These are phyloP conservation scores for Myotis davidii DNA, from an alignment of 2,113 vertebrate genomes.

Conservation along the genomic window DNA sequence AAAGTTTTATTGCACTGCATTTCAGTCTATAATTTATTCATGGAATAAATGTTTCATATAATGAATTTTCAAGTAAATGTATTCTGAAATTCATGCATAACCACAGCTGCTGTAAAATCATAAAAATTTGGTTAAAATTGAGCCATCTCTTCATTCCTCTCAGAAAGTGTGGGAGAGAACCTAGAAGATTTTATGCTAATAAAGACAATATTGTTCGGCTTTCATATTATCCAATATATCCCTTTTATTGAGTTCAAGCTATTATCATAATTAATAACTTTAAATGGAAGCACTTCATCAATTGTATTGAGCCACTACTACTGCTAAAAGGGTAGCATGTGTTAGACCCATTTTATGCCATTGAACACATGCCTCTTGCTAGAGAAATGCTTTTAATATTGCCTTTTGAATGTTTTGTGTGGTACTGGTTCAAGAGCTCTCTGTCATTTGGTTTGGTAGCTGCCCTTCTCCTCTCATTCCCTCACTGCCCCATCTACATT, in stretches of 20 bases:
- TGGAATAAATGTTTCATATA: slow-evolving; percentile 90
- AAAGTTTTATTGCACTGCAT: slow-evolving; percentile 88
- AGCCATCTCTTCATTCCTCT: slow-evolving; percentile 53
- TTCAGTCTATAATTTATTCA: slow-evolving; percentile 89
- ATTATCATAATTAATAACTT: slow-evolving; percentile 64
- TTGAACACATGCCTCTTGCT: slow-evolving; percentile 47
- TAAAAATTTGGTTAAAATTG: slow-evolving; percentile 79
- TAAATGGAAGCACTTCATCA: slow-evolving; percentile 67
- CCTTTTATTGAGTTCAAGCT: slow-evolving; percentile 59
- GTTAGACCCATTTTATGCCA: slow-evolving; percentile 35
- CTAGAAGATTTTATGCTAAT: slow-evolving; percentile 75
- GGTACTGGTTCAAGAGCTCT: neutral
- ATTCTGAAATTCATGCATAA: slow-evolving; percentile 86
- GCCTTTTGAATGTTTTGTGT: neutral
- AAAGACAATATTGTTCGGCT: slow-evolving; percentile 60
- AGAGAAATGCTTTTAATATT: slow-evolving; percentile 1
- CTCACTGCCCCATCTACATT: neutral
- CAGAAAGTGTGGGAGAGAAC: slow-evolving; percentile 77
- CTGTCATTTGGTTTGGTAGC: neutral
- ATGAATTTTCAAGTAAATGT: slow-evolving; percentile 89
- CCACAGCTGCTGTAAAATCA: slow-evolving; percentile 80
- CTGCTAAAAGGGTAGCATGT: neutral
- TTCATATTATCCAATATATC: slow-evolving; percentile 62
- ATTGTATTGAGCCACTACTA: slow-evolving; percentile 16
- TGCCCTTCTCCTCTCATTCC: neutral